A percentile compares a stretch with the other conserved stretches of the same genome.
Evolutionary conservation across 2,113 vertebrate genomes (phyloP).

Genomic region (Physeter macrocephalus): DNA sequence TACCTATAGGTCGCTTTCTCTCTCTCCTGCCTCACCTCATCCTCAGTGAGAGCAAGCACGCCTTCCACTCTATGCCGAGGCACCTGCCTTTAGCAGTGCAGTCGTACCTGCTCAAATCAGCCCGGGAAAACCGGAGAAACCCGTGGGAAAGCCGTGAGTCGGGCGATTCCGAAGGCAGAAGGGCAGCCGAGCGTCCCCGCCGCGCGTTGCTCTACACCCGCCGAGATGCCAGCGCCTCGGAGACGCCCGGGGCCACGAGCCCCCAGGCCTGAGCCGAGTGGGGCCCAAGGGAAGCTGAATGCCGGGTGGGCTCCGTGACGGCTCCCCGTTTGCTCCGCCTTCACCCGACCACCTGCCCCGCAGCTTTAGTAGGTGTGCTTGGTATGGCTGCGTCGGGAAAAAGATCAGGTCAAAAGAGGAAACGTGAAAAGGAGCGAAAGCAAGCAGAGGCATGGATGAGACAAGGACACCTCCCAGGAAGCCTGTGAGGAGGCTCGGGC

Average conservation of each 20-base stretch:
- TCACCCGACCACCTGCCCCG: not conserved
- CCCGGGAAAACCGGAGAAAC: not conserved
- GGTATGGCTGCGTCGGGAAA: not conserved
- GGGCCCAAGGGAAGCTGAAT: too few relatives aligned
- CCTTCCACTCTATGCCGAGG: too few relatives aligned
- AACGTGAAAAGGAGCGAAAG: not conserved
- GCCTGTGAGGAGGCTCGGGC: not conserved
- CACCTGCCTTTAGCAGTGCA: too few relatives aligned
- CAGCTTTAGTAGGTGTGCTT: not conserved
- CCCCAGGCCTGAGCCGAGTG: not conserved
- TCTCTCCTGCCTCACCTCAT: too few relatives aligned
- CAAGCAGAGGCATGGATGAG: not conserved
- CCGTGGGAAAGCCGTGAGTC: accelerated
- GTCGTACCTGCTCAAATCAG: too few relatives aligned
- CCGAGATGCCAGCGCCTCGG: not conserved
- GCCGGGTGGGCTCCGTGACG: not conserved
- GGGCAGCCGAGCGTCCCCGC: too few relatives aligned
- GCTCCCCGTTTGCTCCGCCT: not conserved
- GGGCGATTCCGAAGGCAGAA: not conserved
- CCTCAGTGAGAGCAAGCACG: too few relatives aligned
- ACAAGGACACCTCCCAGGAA: not conserved
- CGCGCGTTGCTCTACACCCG: not conserved
- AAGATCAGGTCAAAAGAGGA: not conserved
- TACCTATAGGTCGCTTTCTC: accelerated
- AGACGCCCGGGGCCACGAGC: not conserved